Evolutionary conservation across 2,888 invertebrate species (phyloP), one percentile per base, ranked within the genome.

Genomic region (Creontiades dilutus): DNA sequence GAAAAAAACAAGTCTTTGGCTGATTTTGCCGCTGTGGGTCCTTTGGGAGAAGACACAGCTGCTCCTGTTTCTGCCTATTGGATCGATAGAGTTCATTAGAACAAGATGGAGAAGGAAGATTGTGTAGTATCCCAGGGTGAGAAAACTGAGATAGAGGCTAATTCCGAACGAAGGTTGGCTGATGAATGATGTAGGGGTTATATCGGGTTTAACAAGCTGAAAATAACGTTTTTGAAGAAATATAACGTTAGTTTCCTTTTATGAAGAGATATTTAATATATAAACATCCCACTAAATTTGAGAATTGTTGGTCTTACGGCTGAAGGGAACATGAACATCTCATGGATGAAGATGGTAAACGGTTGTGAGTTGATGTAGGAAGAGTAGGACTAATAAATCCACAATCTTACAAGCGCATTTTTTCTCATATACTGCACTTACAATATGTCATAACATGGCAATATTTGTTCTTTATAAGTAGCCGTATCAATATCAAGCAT

Each of bases 41-140:
- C 85, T 86, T 86, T 86, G 85, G 85, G 85, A 86, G 85, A 86
- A 14, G 85, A 86, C 85, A 86, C 85, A 86, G 85, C 85, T 86
- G 85, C 85, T 86, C 85, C 13, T 61, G 85, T 47, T 68, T 28
- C 61, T 68, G 61, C 47, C 85, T 61, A 57, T 61, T 27, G 61
- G 85, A 86, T 86, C 85, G 85, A 86, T 86, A 86, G 37, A 47
- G 85, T 86, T 86, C 85, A 86, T 86, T 86, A 86, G 37, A 37
- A 57, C 85, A 61, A 86, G 85, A 86, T 86, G 85, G 85, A 78
- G 46, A 11, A 75, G 75, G 12, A 28, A 75, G 78, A 78, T 78
- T 78, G 37, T 46, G 78, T 46, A 23, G 68, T 19, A 23, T 11
- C 23, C 12, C 23, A 68, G 68, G 68, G 68, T 23, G 68, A 68